Evolutionary conservation across 2,113 vertebrate species (phyloP), one percentile per base, ranked within the genome.

Genomic region (Vulpes ferrilata): DNA sequence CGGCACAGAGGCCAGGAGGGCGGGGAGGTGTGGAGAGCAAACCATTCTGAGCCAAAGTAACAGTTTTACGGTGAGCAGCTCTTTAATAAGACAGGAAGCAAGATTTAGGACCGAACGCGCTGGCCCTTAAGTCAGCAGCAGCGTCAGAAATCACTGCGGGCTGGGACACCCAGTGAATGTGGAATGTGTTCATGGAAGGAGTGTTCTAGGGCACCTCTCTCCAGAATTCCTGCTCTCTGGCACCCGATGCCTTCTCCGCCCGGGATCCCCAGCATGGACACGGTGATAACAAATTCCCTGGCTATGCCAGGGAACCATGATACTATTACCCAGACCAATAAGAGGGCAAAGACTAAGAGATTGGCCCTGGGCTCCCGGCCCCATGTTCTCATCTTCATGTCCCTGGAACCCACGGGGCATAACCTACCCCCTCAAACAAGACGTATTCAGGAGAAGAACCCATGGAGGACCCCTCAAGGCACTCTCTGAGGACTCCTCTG

Each of bases 111-210:
- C 8, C 27, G 5, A 4, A 1, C 3, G 32, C 15, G 13, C 48
- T 38, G n/a, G 55, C 73, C 74, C 20, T 65, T 27, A 55, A 60
- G 43, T 92, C 32, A 7, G 73, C 35, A 51, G 53, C 73, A 1
- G 53, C 79, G 2, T 10, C 51, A 51, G 91, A 69, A n/a, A 80
- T n/a, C 65, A 76, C 0, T 0, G 0, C 0, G 1, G 51, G 51
- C 1, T 3, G 78, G 76, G n/a, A 12, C 5, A 38, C 17, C 7
- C 0, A 0, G 23, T 0, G 62, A 32, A 20, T 1, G 27, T 0
- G 20, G 25, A 19, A 32, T 43, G 35, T 3, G 13, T 3, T 32
- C 1, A 1, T 78, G 51, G 30, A 51, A 55, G 12, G n/a, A 16
- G 11, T 0, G 4, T 0, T 7, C 4, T 1, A 30, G 0, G 2